Conservation (phyloP, 1,140 invertebrate species). For the Nymphalis io region DNA sequence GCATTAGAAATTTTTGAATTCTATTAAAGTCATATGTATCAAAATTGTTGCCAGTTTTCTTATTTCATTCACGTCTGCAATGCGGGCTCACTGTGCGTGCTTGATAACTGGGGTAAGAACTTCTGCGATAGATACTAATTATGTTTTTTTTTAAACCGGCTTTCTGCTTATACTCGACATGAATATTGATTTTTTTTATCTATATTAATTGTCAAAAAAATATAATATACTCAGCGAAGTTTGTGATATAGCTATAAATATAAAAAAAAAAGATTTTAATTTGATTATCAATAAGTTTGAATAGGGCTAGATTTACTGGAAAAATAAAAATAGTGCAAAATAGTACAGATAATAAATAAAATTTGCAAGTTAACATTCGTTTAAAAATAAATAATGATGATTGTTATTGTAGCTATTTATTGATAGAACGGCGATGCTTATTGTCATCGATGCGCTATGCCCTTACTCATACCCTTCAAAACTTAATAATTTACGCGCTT, state of each 20-base stretch:
- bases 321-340: no score
- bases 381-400: neutral
- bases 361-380: neutral
- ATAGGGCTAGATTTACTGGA: no score
- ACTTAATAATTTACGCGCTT: slow-evolving; percentile 9
- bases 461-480: neutral
- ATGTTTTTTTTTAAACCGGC: neutral
- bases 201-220: no score
- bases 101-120: slow-evolving; percentile 34
- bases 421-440: neutral
- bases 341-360: no score
- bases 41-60: slow-evolving; percentile 3
- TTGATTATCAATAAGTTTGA: no score
- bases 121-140: slow-evolving; percentile 26
- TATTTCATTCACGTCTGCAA: slow-evolving; percentile 16
- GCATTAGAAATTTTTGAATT: neutral
- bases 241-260: no score
- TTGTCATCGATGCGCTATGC: neutral
- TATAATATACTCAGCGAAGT: no score
- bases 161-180: neutral
- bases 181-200: neutral
- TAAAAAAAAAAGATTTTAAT: no score
- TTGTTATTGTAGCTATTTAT: neutral
- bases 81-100: slow-evolving; percentile 33
- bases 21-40: neutral